A percentile compares a stretch with the other conserved stretches of the same genome.
Evolutionary conservation across 2,113 vertebrate species (phyloP).

Genomic region (Dicerorhinus sumatrensis): DNA sequence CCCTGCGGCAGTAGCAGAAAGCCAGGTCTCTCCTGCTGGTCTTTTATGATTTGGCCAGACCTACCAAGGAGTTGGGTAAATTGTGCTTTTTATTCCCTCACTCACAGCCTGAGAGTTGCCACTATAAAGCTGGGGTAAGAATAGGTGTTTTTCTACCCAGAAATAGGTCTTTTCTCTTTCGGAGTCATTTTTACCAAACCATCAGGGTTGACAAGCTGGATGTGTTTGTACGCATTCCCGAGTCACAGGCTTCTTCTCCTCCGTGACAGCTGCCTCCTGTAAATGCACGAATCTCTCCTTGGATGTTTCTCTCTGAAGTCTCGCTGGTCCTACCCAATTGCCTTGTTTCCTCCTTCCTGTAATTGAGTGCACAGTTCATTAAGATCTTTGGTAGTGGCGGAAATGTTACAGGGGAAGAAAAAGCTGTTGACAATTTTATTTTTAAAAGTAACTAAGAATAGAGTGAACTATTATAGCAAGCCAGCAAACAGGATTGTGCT

Average conservation of each 20-base stretch:
- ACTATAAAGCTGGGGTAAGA: neutral
- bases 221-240: rapidly evolving
- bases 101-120: neutral
- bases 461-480: constrained; percentile 53
- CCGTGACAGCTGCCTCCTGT: neutral
- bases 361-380: constrained; percentile 27
- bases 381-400: constrained; percentile 61
- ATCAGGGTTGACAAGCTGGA: neutral
- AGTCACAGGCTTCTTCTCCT: neutral
- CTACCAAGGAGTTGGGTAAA: rapidly evolving
- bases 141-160: neutral
- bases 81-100: neutral
- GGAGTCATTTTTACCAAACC: neutral
- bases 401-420: constrained; percentile 52
- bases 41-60: rapidly evolving
- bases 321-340: rapidly evolving
- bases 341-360: neutral
- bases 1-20: rapidly evolving
- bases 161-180: neutral
- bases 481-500: neutral
- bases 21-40: rapidly evolving
- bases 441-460: constrained; percentile 75
- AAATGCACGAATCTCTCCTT: rapidly evolving
- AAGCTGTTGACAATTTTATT: constrained; percentile 76
- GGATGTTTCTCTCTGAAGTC: neutral